These are phyloP conservation scores for Thaumetopoea pityocampa DNA, from an alignment of 1,140 invertebrate genomes.

Conservation along the genomic window DNA sequence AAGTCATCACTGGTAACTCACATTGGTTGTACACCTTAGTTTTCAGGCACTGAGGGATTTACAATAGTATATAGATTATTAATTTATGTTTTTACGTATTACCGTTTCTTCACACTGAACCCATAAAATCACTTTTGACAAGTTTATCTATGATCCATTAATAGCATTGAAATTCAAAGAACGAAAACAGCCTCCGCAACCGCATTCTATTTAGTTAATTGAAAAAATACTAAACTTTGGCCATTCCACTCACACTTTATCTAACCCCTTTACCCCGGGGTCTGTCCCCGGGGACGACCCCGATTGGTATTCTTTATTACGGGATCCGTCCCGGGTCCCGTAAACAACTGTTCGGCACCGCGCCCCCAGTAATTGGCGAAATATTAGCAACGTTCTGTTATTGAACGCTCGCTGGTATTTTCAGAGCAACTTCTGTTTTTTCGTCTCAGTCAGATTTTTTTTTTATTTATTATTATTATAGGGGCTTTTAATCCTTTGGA, in stretches of 20 bases:
- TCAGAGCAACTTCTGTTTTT: constrained; percentile 2
- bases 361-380: constrained; percentile 26
- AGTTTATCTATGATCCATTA: too few species aligned
- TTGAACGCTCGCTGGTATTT: constrained; percentile 7
- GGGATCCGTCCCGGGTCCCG: constrained; percentile 15
- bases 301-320: constrained; percentile 33
- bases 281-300: constrained; percentile 23
- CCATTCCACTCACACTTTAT: constrained; percentile 11
- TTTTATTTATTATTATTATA: background rate
- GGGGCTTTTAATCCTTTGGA: too few species aligned
- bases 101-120: too few species aligned
- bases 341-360: constrained; percentile 27
- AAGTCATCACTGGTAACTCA: too few species aligned
- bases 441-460: constrained; percentile 1
- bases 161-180: too few species aligned
- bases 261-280: constrained; percentile 25
- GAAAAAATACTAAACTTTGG: constrained; percentile 23
- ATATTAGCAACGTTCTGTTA: constrained; percentile 20
- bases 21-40: too few species aligned
- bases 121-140: too few species aligned
- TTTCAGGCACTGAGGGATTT: too few species aligned
- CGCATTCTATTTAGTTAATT: constrained; percentile 31
- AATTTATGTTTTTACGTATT: too few species aligned
- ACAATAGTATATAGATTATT: too few species aligned
- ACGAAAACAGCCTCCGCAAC: too few species aligned